These are phyloP conservation scores for Larimichthys polyactis DNA, from an alignment of 2,113 vertebrate genomes.

Conservation along the genomic window DNA sequence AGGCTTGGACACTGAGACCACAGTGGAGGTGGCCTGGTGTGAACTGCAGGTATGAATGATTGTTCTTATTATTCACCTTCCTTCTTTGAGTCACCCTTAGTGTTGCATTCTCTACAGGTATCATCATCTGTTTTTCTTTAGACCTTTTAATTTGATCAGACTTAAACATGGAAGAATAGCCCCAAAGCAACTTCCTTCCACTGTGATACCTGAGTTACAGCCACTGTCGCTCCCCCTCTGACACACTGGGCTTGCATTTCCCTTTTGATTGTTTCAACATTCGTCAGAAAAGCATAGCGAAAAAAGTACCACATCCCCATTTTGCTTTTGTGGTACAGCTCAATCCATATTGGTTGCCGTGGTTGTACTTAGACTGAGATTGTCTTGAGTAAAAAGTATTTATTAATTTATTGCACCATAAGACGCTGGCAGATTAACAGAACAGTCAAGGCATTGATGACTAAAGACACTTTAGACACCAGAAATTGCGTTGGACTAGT, in stretches of 20 bases:
- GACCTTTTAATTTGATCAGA: neutral
- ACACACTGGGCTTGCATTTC: slow-evolving; percentile 38
- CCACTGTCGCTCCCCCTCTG: slow-evolving; percentile 33
- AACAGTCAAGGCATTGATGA: neutral
- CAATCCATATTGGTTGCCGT: neutral
- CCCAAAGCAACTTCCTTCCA: slow-evolving; percentile 32
- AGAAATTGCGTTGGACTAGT: neutral
- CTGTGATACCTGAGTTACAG: slow-evolving; percentile 39
- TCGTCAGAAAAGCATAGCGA: slow-evolving; percentile 21
- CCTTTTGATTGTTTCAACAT: slow-evolving; percentile 35
- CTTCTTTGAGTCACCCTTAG: neutral
- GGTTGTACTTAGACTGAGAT: neutral
- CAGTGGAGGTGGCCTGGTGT: slow-evolving; percentile 99
- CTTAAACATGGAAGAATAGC: neutral
- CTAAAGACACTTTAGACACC: neutral
- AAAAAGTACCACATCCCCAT: slow-evolving; percentile 9
- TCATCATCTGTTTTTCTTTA: slow-evolving; percentile 1
- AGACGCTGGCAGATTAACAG: neutral
- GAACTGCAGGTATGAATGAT: slow-evolving; percentile 92
- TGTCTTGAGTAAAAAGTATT: neutral
- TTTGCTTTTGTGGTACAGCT: neutral
- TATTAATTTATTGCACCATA: neutral
- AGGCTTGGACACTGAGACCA: slow-evolving; percentile 97
- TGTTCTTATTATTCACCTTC: neutral
- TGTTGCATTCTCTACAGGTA: neutral